Base-by-base conservation (phyloP, 1,140 invertebrate species). In the Asobara japonica region DNA sequence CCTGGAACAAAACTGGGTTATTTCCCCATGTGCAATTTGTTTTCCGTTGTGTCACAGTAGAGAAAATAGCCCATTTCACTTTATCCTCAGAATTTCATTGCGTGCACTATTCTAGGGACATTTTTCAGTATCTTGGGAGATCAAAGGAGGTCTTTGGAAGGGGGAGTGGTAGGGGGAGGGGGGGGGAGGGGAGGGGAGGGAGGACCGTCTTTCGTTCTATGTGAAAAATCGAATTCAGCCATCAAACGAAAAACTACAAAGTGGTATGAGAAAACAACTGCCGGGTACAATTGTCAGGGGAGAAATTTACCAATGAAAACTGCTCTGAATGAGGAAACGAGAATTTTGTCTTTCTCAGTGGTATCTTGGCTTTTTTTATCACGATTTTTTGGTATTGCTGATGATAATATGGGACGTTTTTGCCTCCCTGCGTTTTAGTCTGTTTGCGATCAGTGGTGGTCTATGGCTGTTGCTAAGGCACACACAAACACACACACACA, bases 321-420 rank as follows among this genome's bases (percentile, higher is more conserved):
- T 36, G 11, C 11, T 11, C 20, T 56, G 18, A 56, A 25, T 56
- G 51, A 56, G 51, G 20, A 56, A 3, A 25, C 1, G 18, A 27
- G 22, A 18, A 70, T 76, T 78, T 78, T 74, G 69, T 73, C 38
- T n/a, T n/a, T n/a, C n/a, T n/a, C n/a, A n/a, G n/a, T n/a, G n/a
- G n/a, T n/a, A n/a, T n/a, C n/a, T n/a, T n/a, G n/a, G n/a, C n/a
- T n/a, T n/a, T n/a, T n/a, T n/a, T n/a, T n/a, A n/a, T n/a, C n/a
- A n/a, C n/a, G n/a, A n/a, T n/a, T n/a, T n/a, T n/a, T n/a, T n/a
- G n/a, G n/a, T n/a, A n/a, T n/a, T n/a, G n/a, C n/a, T n/a, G n/a
- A n/a, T n/a, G n/a, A n/a, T n/a, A n/a, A n/a, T n/a, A n/a, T n/a
- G n/a, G n/a, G n/a, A n/a, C n/a, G n/a, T n/a, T n/a, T n/a, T n/a